Conservation (phyloP, 53 echinoderm and acorn worm genomes). For the Holothuria scabra region DNA sequence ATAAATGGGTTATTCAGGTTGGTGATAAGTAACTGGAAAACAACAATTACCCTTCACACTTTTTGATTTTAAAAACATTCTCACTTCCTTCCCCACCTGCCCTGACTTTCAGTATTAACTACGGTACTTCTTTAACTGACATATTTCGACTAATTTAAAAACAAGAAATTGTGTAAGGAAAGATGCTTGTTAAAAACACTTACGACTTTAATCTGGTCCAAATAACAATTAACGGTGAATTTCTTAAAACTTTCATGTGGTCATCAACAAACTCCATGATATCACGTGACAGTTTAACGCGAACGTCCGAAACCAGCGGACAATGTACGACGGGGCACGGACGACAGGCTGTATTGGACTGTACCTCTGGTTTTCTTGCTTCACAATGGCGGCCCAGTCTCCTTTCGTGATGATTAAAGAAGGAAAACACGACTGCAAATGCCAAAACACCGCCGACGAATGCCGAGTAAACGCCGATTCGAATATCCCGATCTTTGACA, state of each 20-base stretch:
- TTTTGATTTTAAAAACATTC: too few relatives aligned
- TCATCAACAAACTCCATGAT: conserved; percentile 59
- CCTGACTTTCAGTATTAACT: too few relatives aligned
- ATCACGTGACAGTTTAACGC: conserved; percentile 57
- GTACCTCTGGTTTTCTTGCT: conserved; percentile 29
- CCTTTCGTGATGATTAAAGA: conserved; percentile 4
- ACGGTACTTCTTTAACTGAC: too few relatives aligned
- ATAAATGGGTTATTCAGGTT: too few relatives aligned
- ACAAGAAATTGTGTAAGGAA: too few relatives aligned
- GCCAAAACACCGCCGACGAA: conserved; percentile 59
- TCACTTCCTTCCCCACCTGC: too few relatives aligned
- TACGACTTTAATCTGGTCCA: conserved; percentile 75
- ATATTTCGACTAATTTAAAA: too few relatives aligned
- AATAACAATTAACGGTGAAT: conserved; percentile 61
- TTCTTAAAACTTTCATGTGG: conserved; percentile 60
- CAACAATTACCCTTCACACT: too few relatives aligned
- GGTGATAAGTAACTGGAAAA: too few relatives aligned
- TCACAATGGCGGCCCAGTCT: conserved; percentile 7
- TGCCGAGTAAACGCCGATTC: conserved; percentile 63
- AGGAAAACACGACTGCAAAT: conserved; percentile 25
- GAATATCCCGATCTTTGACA: conserved; percentile 64
- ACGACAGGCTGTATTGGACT: conserved; percentile 12
- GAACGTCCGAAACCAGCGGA: background rate
- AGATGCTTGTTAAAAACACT: background rate
- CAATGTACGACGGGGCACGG: conserved; percentile 37